Evolutionary conservation across 2,797 vertebrate genomes (phyloP).

Genomic region (Pampus argenteus): DNA sequence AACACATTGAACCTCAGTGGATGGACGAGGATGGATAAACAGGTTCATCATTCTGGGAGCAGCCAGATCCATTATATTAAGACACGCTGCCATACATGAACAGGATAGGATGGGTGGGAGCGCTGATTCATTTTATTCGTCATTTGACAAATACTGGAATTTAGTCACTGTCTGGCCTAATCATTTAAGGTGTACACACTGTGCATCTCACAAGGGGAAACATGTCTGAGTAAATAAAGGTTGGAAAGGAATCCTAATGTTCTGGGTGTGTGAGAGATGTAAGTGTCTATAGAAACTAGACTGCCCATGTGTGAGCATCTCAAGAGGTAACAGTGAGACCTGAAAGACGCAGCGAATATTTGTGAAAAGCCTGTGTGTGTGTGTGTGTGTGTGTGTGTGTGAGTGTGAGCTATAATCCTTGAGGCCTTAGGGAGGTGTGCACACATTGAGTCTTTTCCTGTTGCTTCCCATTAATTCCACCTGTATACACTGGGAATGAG

Average conservation of each 20-base stretch:
- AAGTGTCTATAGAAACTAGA: constrained; percentile 15
- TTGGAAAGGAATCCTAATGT: constrained; percentile 22
- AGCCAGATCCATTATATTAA: constrained; percentile 41
- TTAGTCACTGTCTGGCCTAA: constrained; percentile 36
- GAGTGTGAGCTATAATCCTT: constrained; percentile 67
- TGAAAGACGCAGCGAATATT: constrained; percentile 37
- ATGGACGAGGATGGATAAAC: constrained; percentile 43
- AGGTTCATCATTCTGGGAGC: constrained; percentile 41
- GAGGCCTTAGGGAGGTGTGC: constrained; percentile 69
- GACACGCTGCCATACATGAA: constrained; percentile 31
- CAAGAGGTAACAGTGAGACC: constrained; percentile 17
- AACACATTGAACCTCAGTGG: constrained; percentile 30
- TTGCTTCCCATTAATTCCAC: constrained; percentile 82
- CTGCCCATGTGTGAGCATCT: constrained; percentile 19
- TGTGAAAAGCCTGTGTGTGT: constrained; percentile 39
- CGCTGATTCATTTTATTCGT: constrained; percentile 49
- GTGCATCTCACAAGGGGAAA: background rate
- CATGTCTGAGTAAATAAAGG: constrained; percentile 34
- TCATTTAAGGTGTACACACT: constrained; percentile 38
- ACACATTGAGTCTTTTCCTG: constrained; percentile 72
- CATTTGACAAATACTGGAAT: constrained; percentile 34
- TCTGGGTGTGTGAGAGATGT: constrained; percentile 34
- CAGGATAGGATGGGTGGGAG: constrained; percentile 30
- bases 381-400: constrained; percentile 39
- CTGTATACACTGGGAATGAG: constrained; percentile 81